Conservation (phyloP, 1,140 invertebrate genomes). For the Formica selysi region DNA sequence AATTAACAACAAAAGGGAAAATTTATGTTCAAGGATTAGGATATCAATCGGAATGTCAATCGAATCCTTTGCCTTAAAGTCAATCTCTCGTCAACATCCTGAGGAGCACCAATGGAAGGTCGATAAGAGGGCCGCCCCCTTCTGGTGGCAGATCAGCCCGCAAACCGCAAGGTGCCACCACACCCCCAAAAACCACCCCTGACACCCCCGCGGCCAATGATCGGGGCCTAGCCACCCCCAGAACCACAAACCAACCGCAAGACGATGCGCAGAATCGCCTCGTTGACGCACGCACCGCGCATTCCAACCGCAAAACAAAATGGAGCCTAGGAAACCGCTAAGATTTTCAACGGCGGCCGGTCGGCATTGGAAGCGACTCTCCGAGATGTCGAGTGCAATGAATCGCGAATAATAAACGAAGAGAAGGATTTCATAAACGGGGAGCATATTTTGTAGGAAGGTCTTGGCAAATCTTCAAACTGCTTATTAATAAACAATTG, state of each 20-base stretch:
- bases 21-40: background rate
- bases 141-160: constrained; percentile 84
- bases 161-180: constrained; percentile 87
- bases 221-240: constrained; percentile 85
- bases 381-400: background rate
- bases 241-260: constrained; percentile 87
- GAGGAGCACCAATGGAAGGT: constrained; percentile 79
- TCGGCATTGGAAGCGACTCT: background rate
- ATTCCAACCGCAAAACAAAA: constrained; percentile 86
- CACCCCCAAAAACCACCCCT: constrained; percentile 85
- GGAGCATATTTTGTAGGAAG: background rate
- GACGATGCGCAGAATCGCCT: constrained; percentile 86
- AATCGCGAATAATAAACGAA: background rate
- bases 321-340: constrained; percentile 78
- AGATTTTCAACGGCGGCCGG: constrained; percentile 64
- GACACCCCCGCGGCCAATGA: constrained; percentile 86
- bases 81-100: constrained; percentile 46
- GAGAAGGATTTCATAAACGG: background rate
- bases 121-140: constrained; percentile 83
- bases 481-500: constrained; percentile 23
- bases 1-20: background rate
- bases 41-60: constrained; percentile 52
- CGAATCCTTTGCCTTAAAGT: constrained; percentile 60
- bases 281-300: constrained; percentile 79
- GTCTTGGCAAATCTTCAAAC: background rate